Base-by-base conservation (phyloP, 2,797 vertebrate species). In the Sebastes goodei region DNA sequence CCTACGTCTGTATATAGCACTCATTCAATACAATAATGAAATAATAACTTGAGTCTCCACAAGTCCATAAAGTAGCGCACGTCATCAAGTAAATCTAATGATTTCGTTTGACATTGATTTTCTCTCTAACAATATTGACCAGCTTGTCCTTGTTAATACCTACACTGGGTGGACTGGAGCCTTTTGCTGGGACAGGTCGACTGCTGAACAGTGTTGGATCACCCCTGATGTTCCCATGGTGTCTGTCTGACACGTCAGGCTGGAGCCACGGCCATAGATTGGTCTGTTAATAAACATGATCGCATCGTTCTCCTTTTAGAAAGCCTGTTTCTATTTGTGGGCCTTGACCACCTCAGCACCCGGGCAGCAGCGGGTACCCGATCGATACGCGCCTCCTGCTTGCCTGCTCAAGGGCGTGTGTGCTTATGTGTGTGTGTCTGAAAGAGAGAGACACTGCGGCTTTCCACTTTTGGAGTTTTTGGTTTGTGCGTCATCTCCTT, bases 211-310 rank as follows among this genome's bases (percentile, higher is more conserved):
- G 49, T 57, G 65, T 61, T 20, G 4, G 70, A 81, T 85, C 80
- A 57, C 80, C 84, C 77, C 75, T 20, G 30, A 76, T 52, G 87
- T 69, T 78, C 83, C 76, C 29, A 0, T 61, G 59, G 85, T 88
- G 86, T 90, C 85, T 64, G 76, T 78, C 73, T 80, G 71, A 81
- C 78, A 63, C 63, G 14, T 76, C 83, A 72, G 81, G 21, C 88
- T 90, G 94, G 93, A 93, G 93, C 92, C 94, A 86, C 70, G 57
- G 66, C 71, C 80, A 94, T 94, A 93, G 93, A 95, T 95, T 80
- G 77, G 72, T 81, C 89, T 87, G 83, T 88, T 86, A 88, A 90
- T 89, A 89, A 92, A 90, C 88, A 82, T 57, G 74, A 86, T 81
- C 33, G 2, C 70, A 14, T 38, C 7, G 80, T 78, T 86, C 88